Percentiles rank a stretch among this genome's conserved stretches.
These are phyloP conservation scores for Ivindomyrus marchei DNA, from an alignment of 2,113 vertebrate genomes.

Conservation along the genomic window DNA sequence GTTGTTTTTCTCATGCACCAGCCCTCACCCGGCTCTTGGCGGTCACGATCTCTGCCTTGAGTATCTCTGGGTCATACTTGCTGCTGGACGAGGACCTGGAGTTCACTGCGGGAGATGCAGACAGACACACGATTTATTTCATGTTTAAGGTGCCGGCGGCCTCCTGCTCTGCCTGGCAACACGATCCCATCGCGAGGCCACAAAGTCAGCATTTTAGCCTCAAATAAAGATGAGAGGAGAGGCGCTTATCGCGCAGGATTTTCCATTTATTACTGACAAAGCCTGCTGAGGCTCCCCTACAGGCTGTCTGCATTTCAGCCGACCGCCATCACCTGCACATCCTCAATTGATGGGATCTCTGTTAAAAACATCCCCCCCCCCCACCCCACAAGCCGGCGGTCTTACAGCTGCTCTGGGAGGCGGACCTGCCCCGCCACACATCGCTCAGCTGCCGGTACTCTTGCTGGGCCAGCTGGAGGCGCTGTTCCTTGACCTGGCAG, in stretches of 20 bases:
- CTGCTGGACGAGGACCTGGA: conserved; percentile 90
- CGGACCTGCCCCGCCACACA: conserved; percentile 84
- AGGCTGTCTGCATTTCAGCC: background rate
- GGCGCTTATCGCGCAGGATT: background rate
- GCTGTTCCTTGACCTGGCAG: conserved; percentile 93
- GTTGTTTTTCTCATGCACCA: too few relatives aligned
- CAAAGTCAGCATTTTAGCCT: background rate
- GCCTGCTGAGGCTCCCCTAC: too few relatives aligned
- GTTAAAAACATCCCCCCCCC: background rate
- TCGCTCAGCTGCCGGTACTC: conserved; percentile 87
- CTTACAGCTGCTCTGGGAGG: conserved; percentile 94
- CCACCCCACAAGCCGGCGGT: conserved; percentile 20
- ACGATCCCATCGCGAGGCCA: background rate
- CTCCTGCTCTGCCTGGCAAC: background rate
- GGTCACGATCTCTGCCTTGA: conserved; percentile 94
- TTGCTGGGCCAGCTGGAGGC: conserved; percentile 86
- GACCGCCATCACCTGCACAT: background rate
- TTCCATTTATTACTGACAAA: background rate
- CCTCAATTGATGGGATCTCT: background rate
- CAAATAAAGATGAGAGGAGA: background rate
- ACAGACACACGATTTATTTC: conserved; percentile 4
- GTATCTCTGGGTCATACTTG: conserved; percentile 96
- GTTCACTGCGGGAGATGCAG: conserved; percentile 69
- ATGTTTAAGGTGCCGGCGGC: background rate
- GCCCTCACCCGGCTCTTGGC: conserved; percentile 88